Conservation (phyloP, 1,140 invertebrate species). For the Anadara kagoshimensis region DNA sequence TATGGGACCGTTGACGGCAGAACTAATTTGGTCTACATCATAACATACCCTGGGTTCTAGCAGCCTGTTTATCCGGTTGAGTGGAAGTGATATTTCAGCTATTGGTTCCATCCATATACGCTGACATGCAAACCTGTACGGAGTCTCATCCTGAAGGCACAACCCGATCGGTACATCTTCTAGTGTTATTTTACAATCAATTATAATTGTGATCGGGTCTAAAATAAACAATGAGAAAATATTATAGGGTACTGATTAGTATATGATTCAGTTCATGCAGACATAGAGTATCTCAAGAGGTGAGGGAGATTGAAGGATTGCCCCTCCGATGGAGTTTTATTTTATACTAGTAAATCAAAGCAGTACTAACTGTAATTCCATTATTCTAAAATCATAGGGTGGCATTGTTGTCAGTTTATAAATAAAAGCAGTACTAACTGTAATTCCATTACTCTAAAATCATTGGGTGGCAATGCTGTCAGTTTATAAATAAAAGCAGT, state of each 20-base stretch:
- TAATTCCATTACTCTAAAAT: too few relatives aligned
- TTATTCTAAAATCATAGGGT: too few relatives aligned
- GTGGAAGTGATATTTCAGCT: slow-evolving; percentile 55
- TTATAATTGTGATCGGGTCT: slow-evolving; percentile 61
- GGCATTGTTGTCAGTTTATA: too few relatives aligned
- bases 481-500: too few relatives aligned
- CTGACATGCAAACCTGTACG: slow-evolving; percentile 63
- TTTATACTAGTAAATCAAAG: too few relatives aligned
- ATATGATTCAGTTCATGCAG: too few relatives aligned
- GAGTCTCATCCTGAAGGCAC: slow-evolving; percentile 57
- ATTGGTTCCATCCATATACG: slow-evolving; percentile 63
- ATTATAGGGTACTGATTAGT: background rate
- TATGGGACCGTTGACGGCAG: background rate
- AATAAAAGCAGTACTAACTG: too few relatives aligned
- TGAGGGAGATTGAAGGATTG: too few relatives aligned
- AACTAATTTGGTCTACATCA: background rate
- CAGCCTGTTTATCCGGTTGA: slow-evolving; percentile 44
- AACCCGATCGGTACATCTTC: slow-evolving; percentile 69
- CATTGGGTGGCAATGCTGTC: too few relatives aligned
- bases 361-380: too few relatives aligned
- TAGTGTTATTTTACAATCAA: slow-evolving; percentile 64
- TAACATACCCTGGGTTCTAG: slow-evolving; percentile 49
- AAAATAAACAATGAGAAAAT: background rate
- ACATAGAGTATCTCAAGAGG: too few relatives aligned
- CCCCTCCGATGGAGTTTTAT: too few relatives aligned